Evolutionary conservation across 2,113 vertebrate genomes (phyloP).

Genomic region (Pyxicephalus adspersus): DNA sequence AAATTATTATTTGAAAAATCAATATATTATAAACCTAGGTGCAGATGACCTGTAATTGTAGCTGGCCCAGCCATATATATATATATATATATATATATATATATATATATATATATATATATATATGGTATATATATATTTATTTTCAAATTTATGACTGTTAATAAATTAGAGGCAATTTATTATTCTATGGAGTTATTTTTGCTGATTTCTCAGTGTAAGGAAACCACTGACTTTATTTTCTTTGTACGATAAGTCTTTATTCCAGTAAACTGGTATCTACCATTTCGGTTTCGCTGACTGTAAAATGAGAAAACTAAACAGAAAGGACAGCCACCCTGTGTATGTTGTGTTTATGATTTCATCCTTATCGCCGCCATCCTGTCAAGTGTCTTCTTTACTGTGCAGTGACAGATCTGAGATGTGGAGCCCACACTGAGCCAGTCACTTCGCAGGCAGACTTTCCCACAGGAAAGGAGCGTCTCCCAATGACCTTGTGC

Average conservation of each 20-base stretch:
- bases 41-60: too few relatives aligned
- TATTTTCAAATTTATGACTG: too few relatives aligned
- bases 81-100: too few relatives aligned
- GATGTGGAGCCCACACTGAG: conserved; percentile 36
- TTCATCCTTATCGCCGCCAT: conserved; percentile 51
- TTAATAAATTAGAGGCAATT: too few relatives aligned
- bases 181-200: too few relatives aligned
- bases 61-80: too few relatives aligned
- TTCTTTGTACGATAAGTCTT: conserved; percentile 6
- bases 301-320: conserved; percentile 26
- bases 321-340: conserved; percentile 9
- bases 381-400: conserved; percentile 44
- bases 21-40: too few relatives aligned
- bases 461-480: conserved; percentile 61
- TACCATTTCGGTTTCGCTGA: not conserved
- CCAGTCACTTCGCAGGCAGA: conserved; percentile 39
- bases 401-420: conserved; percentile 47
- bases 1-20: too few relatives aligned
- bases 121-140: too few relatives aligned
- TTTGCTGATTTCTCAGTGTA: not conserved
- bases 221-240: not conserved
- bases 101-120: too few relatives aligned
- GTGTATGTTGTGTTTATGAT: conserved; percentile 26
- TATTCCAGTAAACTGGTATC: conserved; percentile 1
- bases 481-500: conserved; percentile 59